A percentile compares a stretch with the other conserved stretches of the same genome.
phyloP scores from a whole-genome alignment of 2,797 vertebrate species.

The Bovichtus diacanthus region DNA sequence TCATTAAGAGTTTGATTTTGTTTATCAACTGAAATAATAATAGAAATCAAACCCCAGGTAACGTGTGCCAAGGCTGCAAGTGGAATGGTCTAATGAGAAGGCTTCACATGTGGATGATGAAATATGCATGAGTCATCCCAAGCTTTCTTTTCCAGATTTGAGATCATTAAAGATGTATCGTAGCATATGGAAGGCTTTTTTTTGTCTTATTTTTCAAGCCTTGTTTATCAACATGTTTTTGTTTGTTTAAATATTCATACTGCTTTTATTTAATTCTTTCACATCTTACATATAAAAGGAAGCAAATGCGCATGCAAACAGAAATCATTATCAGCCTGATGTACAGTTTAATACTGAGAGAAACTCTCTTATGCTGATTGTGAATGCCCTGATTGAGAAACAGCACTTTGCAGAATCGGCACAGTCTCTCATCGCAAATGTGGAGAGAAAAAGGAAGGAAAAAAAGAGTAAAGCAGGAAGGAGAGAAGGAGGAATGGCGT shows the following conservation, averaged over 20 bases:
- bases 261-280: slow-evolving; percentile 91
- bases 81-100: slow-evolving; percentile 85
- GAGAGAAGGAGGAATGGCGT: slow-evolving; percentile 19
- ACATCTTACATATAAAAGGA: slow-evolving; percentile 90
- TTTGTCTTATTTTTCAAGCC: slow-evolving; percentile 90
- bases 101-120: slow-evolving; percentile 89
- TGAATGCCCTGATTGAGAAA: slow-evolving; percentile 88
- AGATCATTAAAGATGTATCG: slow-evolving; percentile 92
- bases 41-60: slow-evolving; percentile 87
- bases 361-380: slow-evolving; percentile 85
- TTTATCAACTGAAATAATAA: slow-evolving; percentile 86
- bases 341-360: slow-evolving; percentile 86
- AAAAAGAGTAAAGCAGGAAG: slow-evolving; percentile 24
- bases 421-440: slow-evolving; percentile 58
- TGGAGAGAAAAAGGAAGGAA: slow-evolving; percentile 23
- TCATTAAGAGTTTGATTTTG: slow-evolving; percentile 85
- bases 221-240: slow-evolving; percentile 92
- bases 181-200: slow-evolving; percentile 89
- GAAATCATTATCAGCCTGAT: slow-evolving; percentile 87
- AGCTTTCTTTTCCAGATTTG: slow-evolving; percentile 90
- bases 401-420: slow-evolving; percentile 71
- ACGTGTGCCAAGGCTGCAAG: slow-evolving; percentile 81
- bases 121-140: slow-evolving; percentile 89
- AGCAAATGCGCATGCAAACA: slow-evolving; percentile 87
- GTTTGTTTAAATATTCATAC: slow-evolving; percentile 92